Base-by-base conservation (phyloP, 2,888 invertebrate genomes). In the Pollenia labialis region DNA sequence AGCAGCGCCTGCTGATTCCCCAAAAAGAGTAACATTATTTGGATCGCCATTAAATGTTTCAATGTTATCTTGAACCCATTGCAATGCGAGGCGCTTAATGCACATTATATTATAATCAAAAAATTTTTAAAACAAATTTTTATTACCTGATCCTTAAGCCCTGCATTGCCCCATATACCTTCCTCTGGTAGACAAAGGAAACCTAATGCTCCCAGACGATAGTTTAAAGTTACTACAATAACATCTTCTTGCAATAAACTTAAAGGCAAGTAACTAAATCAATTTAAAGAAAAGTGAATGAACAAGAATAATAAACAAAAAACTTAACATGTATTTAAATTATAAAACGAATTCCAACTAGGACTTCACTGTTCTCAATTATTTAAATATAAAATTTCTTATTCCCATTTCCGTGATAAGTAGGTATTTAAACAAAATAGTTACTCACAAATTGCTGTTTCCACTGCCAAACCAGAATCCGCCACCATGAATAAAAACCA, bases 11-110 rank as follows among this genome's bases (percentile, higher is more conserved):
- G 93, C 93, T 69, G 93, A 93, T 85, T 93, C 92, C 0, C 93
- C 93, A 42, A 93, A 93, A 2, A 93, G 48, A 0, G 93, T 93
- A 0, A 93, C 90, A 79, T 93, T 93, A 9, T 89, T 84, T 0
- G 92, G 90, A 94, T 94, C 93, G 91, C 94, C 89, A 92, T 93
- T 93, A 91, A 94, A 91, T 91, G 93, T 90, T 89, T 90, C 76
- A 92, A 94, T 90, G 92, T 94, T 89, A 0, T 94, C 94, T 1
- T 94, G 88, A 91, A 93, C 71, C 89, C 94, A 93, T 87, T 94
- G 93, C 89, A 94, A 92, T 11, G 95, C 95, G 40, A 94, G 80
- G 48, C 89, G 93, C 88, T 90, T 54, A 16, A 79, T 52, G 1
- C 16, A 75, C 18, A 7, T 60, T 6, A 18, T 56, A 16, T n/a